Conservation (phyloP, 2,113 vertebrate species). For the Pan troglodytes region DNA sequence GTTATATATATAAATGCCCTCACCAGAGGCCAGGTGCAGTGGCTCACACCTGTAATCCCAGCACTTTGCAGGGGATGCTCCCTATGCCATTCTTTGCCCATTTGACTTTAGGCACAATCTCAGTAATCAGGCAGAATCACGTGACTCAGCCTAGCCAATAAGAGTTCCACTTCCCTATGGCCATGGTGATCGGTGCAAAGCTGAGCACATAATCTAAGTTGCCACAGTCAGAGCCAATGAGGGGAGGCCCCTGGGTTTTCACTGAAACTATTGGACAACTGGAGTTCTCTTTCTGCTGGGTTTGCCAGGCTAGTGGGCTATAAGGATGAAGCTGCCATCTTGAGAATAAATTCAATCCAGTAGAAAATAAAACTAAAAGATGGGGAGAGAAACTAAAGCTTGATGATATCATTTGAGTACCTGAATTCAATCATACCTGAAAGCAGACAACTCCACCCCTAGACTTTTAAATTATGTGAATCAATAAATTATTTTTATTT, state of each 20-base stretch:
- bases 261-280: no score
- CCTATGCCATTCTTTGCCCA: not conserved
- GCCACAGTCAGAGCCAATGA: not conserved
- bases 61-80: no score
- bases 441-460: not conserved
- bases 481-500: not conserved
- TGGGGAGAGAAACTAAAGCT: not conserved
- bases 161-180: not conserved
- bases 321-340: not conserved
- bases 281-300: not conserved
- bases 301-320: not conserved
- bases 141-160: not conserved
- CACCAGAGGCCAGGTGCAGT: no score
- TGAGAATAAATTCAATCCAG: not conserved
- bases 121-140: not conserved
- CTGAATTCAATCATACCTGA: not conserved
- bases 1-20: no score
- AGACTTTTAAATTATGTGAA: not conserved
- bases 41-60: no score
- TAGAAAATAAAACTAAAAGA: not conserved
- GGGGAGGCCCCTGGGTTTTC: not conserved
- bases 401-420: not conserved
- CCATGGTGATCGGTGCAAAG: not conserved
- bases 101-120: not conserved
- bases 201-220: not conserved